Evolutionary conservation across 2,113 vertebrate genomes (phyloP), one percentile per base, ranked within the genome.

Genomic region (Turdus rufiventris): DNA sequence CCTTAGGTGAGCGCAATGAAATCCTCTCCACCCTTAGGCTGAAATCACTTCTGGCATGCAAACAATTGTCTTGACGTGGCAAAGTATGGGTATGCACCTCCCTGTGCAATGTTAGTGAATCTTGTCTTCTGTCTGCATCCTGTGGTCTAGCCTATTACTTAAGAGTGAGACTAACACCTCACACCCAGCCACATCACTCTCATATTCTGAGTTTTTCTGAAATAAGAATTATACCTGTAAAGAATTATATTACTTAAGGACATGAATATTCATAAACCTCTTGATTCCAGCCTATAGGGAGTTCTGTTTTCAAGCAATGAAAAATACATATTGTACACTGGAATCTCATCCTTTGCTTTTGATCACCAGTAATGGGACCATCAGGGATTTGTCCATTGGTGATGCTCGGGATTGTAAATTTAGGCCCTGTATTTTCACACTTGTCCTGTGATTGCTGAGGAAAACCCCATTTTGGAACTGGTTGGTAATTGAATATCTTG

Each of bases 41-140:
- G 82, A 74, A 93, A 94, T 93, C 63, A 12, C n/a, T 79, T 83
- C 75, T 76, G 91, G 89, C 67, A 86, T 71, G 75, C 36, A 60
- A 88, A 58, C 84, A 83, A 53, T 66, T 56, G 40, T 63, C 42
- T 70, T 80, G 85, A 91, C 82, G 63, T 10, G 23, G 75, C 62
- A 80, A 77, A 74, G 48, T 34, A 45, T 60, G 31, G 34, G 13
- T 45, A 36, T 67, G 73, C 25, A 53, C 63, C 68, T 92, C 61
- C 18, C 45, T 33, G 40, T 56, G 78, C 50, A 51, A n/a, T 9
- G 33, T 25, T 53, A 94, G 85, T 76, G 77, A 87, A 74, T 80
- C 85, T 83, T 79, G 71, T 88, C 71, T 91, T 12, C 85, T 91
- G 62, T 63, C 87, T 93, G 62, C 15, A 38, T 66, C 77, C 26